A percentile compares a stretch with the other conserved stretches of the same genome.
Evolutionary conservation across 2,888 invertebrate genomes (phyloP).

Genomic region (Trichopria drosophilae): DNA sequence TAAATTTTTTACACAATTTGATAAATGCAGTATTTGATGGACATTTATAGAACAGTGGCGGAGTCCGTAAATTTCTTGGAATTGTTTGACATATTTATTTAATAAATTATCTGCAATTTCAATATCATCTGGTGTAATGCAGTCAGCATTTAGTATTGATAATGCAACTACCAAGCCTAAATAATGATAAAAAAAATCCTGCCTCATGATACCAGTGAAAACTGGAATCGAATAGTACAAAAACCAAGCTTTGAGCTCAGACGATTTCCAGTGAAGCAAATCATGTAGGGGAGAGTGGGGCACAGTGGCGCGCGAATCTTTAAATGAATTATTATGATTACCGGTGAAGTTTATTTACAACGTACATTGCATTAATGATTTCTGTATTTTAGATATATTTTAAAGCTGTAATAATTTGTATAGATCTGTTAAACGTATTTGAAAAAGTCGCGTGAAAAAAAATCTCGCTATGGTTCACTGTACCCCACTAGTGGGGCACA

Average conservation of each 20-base stretch:
- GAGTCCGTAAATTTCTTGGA: slow-evolving; percentile 26
- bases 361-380: no score
- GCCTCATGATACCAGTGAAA: slow-evolving; percentile 14
- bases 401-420: no score
- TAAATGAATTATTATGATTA: no score
- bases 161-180: slow-evolving; percentile 15
- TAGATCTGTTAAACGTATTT: no score
- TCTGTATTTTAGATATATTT: no score
- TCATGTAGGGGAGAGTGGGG: no score
- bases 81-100: no score
- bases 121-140: slow-evolving; percentile 12
- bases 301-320: no score
- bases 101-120: slow-evolving; percentile 10
- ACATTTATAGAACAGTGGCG: slow-evolving; percentile 28
- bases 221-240: slow-evolving; percentile 27
- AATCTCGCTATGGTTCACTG: no score
- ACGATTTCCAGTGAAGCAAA: slow-evolving; percentile 31
- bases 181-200: slow-evolving; percentile 26
- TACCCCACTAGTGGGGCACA: no score
- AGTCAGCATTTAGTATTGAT: slow-evolving; percentile 15
- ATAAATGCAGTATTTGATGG: slow-evolving; percentile 32
- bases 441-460: no score
- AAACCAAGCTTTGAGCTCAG: slow-evolving; percentile 22
- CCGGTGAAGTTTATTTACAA: no score
- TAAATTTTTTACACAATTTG: slow-evolving; percentile 20